Evolutionary conservation across 2,113 vertebrate species (phyloP).

Genomic region (Stigmatopora nigra): DNA sequence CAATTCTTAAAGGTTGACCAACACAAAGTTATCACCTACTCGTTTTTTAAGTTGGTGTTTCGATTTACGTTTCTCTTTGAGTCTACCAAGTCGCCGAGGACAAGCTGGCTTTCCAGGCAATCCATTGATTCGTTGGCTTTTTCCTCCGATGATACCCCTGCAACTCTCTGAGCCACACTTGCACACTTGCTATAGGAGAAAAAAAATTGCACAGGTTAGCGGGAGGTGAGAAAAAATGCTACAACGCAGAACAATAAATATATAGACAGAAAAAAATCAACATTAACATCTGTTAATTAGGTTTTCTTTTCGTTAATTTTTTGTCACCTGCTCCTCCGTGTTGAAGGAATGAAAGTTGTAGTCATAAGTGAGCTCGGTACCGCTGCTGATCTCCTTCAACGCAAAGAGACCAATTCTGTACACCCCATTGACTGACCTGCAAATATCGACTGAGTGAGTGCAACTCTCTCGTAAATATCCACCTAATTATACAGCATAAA

Average conservation of each 20-base stretch:
- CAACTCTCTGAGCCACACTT: constrained; percentile 93
- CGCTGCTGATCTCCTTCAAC: constrained; percentile 86
- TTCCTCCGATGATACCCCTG: constrained; percentile 96
- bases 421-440: constrained; percentile 94
- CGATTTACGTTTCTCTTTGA: constrained; percentile 96
- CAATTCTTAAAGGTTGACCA: too few species aligned
- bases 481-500: neutral
- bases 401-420: constrained; percentile 95
- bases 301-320: neutral
- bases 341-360: constrained; percentile 99
- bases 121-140: constrained; percentile 91
- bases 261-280: neutral
- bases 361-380: constrained; percentile 93
- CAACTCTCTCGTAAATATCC: neutral
- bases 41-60: constrained; percentile 97
- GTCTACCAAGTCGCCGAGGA: constrained; percentile 77
- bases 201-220: neutral
- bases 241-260: neutral
- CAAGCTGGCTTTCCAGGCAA: constrained; percentile 74
- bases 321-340: constrained; percentile 88
- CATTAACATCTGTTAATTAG: neutral
- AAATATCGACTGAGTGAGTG: neutral
- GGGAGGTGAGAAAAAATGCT: neutral
- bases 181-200: constrained; percentile 81
- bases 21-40: constrained; percentile 62